Percentiles rank a stretch among this genome's conserved stretches.
Conservation (phyloP, 2,797 vertebrate genomes). For the Lepus townsendii region DNA sequence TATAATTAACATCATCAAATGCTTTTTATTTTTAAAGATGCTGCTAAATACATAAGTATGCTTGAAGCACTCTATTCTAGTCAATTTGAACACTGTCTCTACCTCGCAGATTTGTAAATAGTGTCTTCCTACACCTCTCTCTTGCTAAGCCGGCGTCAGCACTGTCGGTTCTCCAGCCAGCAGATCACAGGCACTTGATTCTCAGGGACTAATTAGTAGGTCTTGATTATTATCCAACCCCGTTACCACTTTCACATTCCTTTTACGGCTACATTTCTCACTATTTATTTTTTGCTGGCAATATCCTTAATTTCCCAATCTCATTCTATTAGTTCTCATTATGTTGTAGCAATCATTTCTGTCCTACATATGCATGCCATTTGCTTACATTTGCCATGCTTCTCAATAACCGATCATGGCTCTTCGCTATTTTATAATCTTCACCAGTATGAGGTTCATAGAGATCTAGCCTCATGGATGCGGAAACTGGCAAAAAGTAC, state of each 20-base stretch:
- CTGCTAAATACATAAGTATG: not conserved
- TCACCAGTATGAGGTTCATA: not conserved
- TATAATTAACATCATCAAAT: conserved; percentile 62
- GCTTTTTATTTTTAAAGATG: conserved; percentile 54
- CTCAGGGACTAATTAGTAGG: not conserved
- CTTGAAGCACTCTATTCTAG: conserved; percentile 50
- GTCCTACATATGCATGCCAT: not conserved
- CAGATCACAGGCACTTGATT: not conserved
- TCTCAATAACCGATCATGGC: not conserved
- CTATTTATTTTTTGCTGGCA: conserved; percentile 50
- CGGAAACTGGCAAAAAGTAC: not conserved
- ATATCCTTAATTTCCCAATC: not conserved
- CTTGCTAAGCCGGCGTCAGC: not conserved
- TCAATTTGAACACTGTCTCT: not conserved
- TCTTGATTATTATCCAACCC: not conserved
- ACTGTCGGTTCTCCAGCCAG: not conserved
- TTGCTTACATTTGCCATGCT: not conserved
- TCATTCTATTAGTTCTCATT: conserved; percentile 33
- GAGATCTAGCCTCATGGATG: not conserved
- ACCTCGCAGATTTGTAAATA: conserved; percentile 50
- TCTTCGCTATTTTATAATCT: conserved; percentile 51
- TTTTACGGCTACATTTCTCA: not conserved
- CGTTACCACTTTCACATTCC: not conserved
- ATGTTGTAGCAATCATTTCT: not conserved
- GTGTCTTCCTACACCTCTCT: not conserved